Conservation (phyloP, 2,797 vertebrate species). For the Lacerta bilineata region DNA sequence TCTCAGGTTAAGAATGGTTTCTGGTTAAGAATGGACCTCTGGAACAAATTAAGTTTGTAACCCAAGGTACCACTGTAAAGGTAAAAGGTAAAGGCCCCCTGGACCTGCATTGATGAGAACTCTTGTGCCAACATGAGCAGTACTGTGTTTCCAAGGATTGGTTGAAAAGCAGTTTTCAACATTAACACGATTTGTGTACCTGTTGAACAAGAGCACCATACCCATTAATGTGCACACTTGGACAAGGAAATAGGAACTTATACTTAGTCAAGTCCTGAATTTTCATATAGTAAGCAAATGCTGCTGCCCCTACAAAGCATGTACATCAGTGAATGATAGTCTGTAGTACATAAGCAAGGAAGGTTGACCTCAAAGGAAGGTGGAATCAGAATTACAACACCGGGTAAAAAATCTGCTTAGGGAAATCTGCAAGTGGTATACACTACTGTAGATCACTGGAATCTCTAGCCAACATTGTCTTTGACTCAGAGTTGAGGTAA, state of each 20-base stretch:
- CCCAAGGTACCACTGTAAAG: too few relatives aligned
- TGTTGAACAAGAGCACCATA: not conserved
- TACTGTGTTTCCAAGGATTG: not conserved
- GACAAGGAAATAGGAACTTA: not conserved
- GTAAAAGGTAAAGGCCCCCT: too few relatives aligned
- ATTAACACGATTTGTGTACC: not conserved
- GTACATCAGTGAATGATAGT: conserved; percentile 28
- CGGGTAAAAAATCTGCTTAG: conserved; percentile 25
- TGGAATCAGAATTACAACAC: conserved; percentile 28
- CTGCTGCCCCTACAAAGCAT: conserved; percentile 16
- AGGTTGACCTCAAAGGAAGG: conserved; percentile 50
- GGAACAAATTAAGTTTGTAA: too few relatives aligned
- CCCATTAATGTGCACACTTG: not conserved
- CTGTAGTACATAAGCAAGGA: conserved; percentile 24
- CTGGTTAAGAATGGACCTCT: too few relatives aligned
- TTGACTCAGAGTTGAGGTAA: conserved; percentile 55
- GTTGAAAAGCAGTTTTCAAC: not conserved
- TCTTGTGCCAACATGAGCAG: not conserved
- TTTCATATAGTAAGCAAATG: not conserved
- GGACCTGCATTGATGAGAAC: too few relatives aligned
- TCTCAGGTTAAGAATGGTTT: too few relatives aligned
- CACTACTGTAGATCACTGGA: conserved; percentile 45
- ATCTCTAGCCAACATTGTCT: conserved; percentile 47
- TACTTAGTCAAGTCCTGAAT: too few relatives aligned
- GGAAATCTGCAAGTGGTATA: conserved; percentile 44